A percentile compares a stretch with the other conserved stretches of the same genome.
Evolutionary conservation across 2,797 vertebrate genomes (phyloP).

Genomic region (Aythya fuligula): DNA sequence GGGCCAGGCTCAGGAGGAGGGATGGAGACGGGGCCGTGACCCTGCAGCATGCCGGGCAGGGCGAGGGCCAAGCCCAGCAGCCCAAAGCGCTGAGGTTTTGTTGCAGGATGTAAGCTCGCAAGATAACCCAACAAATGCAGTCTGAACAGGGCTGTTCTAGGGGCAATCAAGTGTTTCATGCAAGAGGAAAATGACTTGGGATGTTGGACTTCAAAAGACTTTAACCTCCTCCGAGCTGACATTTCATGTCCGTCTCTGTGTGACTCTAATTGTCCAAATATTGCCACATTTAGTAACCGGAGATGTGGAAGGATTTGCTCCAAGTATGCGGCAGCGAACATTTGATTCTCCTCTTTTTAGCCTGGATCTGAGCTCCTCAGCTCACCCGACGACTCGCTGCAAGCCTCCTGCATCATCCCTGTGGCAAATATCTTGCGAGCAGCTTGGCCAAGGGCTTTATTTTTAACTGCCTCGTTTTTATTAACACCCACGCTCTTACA

Average conservation of each 20-base stretch:
- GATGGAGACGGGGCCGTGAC: background rate
- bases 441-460: background rate
- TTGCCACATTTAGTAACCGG: background rate
- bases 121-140: background rate
- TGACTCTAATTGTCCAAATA: background rate
- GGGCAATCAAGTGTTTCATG: background rate
- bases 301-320: background rate
- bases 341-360: background rate
- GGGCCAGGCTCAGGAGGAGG: background rate
- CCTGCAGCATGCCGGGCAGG: background rate
- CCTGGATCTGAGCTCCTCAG: background rate
- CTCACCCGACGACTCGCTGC: background rate
- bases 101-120: background rate
- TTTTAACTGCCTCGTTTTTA: background rate
- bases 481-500: background rate
- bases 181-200: background rate
- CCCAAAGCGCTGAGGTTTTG: fast-evolving
- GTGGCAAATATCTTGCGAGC: background rate
- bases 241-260: background rate
- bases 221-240: background rate
- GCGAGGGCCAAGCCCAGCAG: fast-evolving
- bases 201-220: background rate
- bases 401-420: background rate
- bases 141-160: background rate
- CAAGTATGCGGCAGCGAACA: background rate